A percentile compares a stretch with the other conserved stretches of the same genome.
Conservation (phyloP, 2,888 invertebrate genomes). For the Standfussiana lucernea region DNA sequence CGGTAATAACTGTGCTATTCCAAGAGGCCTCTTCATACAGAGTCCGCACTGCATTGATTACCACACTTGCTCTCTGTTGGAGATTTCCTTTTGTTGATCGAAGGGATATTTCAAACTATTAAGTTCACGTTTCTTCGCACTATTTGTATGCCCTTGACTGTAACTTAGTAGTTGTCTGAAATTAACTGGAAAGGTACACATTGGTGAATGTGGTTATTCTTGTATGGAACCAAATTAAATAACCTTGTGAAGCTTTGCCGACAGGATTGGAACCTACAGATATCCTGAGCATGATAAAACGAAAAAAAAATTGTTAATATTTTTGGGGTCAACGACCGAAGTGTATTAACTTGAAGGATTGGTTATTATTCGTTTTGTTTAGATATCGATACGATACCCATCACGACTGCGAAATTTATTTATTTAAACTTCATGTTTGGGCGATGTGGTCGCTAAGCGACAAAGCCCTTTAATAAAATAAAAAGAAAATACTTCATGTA, state of each 20-base stretch:
- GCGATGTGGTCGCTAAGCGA: no score
- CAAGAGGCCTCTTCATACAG: background rate
- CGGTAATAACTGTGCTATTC: background rate
- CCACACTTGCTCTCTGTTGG: background rate
- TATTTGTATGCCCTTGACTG: background rate
- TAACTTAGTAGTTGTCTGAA: background rate
- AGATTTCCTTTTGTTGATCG: background rate
- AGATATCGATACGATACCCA: background rate
- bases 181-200: background rate
- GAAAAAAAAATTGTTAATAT: background rate
- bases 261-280: background rate
- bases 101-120: background rate
- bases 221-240: background rate
- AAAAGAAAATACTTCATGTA: no score
- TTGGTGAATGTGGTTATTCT: background rate
- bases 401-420: background rate
- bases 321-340: background rate
- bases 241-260: background rate
- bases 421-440: no score
- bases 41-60: conserved; percentile 3
- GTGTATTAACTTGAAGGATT: background rate
- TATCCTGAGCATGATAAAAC: background rate
- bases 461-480: no score
- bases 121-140: background rate
- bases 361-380: background rate